Conservation (phyloP, 2,113 vertebrate species). For the Herpetotheres cachinnans region DNA sequence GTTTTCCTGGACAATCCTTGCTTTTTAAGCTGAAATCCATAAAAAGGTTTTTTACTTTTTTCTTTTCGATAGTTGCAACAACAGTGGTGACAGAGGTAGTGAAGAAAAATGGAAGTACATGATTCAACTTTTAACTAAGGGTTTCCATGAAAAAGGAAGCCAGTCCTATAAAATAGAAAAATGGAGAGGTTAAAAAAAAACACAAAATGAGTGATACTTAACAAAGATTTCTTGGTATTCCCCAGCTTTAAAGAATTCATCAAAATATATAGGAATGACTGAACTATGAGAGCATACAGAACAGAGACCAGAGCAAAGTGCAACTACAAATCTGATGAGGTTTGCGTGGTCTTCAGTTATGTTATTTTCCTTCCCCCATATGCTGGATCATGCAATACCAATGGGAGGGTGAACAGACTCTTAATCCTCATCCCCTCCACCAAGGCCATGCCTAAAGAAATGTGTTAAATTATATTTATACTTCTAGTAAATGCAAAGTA, state of each 20-base stretch:
- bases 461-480: background rate
- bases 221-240: background rate
- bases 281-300: background rate
- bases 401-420: background rate
- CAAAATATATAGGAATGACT: background rate
- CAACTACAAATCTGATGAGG: background rate
- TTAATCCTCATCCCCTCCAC: background rate
- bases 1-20: background rate
- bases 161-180: background rate
- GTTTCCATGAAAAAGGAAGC: background rate
- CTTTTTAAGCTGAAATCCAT: background rate
- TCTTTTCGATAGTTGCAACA: background rate
- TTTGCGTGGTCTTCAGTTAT: background rate
- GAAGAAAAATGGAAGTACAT: background rate
- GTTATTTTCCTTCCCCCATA: background rate
- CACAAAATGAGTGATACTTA: too few relatives aligned
- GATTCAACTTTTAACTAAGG: background rate
- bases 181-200: background rate
- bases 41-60: background rate
- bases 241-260: background rate
- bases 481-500: background rate
- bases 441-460: background rate
- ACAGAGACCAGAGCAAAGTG: background rate
- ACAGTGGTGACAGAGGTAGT: background rate
- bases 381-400: background rate